Conservation (phyloP, 2,797 vertebrate genomes). For the Smutsia gigantea region DNA sequence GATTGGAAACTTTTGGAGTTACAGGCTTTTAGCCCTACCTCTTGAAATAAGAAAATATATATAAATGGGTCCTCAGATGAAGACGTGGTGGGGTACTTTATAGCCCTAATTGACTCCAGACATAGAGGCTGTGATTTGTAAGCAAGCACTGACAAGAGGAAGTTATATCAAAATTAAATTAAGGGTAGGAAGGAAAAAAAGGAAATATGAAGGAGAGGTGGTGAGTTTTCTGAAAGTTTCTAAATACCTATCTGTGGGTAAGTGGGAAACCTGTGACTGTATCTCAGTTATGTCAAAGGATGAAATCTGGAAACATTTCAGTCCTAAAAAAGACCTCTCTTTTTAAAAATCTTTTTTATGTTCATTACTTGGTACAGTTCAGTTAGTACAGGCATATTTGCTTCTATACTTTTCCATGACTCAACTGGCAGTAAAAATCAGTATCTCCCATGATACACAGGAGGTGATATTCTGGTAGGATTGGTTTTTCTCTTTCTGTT, state of each 20-base stretch:
- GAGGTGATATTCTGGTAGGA: background rate
- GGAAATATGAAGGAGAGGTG: conserved; percentile 66
- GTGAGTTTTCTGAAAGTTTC: conserved; percentile 66
- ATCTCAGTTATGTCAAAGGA: background rate
- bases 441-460: background rate
- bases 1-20: conserved; percentile 73
- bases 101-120: conserved; percentile 79
- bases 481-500: conserved; percentile 20
- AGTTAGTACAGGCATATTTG: background rate
- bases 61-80: conserved; percentile 72
- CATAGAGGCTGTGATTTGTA: conserved; percentile 64
- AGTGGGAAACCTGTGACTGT: background rate
- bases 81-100: conserved; percentile 40
- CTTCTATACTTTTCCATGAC: background rate
- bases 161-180: conserved; percentile 79
- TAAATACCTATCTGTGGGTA: conserved; percentile 44
- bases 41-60: conserved; percentile 62
- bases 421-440: background rate
- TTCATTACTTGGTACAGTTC: background rate
- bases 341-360: background rate
- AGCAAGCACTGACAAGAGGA: conserved; percentile 79
- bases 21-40: conserved; percentile 60
- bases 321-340: background rate
- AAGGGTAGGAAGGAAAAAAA: conserved; percentile 60
- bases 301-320: conserved; percentile 66